These are phyloP conservation scores for Tursiops truncatus DNA, from an alignment of 2,113 vertebrate species.

Conservation along the genomic window DNA sequence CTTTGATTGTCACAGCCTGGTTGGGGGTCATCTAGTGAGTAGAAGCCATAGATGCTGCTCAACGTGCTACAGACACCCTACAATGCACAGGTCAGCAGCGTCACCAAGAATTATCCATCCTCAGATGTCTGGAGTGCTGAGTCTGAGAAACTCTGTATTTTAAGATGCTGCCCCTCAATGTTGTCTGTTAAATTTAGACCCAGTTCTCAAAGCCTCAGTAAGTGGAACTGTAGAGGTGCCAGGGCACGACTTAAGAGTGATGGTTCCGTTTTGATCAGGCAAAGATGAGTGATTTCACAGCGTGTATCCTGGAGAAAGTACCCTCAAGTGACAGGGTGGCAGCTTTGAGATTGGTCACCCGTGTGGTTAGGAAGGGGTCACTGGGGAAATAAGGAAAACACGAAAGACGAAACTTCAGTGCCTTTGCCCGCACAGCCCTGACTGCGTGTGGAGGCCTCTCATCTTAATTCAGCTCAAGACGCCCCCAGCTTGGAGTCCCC, in stretches of 20 bases:
- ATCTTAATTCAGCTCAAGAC: accelerated
- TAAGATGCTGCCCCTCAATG: accelerated
- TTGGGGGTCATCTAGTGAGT: not conserved
- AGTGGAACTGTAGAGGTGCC: too few relatives aligned
- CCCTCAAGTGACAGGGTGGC: accelerated
- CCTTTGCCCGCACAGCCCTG: not conserved
- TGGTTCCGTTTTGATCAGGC: not conserved
- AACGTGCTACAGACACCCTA: accelerated
- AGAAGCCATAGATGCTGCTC: not conserved
- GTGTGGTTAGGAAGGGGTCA: accelerated
- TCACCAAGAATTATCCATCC: not conserved
- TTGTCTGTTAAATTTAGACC: not conserved
- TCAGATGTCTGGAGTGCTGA: too few relatives aligned
- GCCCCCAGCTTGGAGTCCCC: accelerated
- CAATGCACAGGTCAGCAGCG: accelerated
- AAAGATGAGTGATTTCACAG: too few relatives aligned
- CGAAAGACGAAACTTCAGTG: accelerated
- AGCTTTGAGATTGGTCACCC: accelerated
- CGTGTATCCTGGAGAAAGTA: accelerated
- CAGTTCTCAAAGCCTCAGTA: too few relatives aligned
- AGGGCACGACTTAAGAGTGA: not conserved
- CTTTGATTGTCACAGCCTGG: not conserved
- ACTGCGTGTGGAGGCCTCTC: accelerated
- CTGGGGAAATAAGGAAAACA: too few relatives aligned
- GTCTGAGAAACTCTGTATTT: not conserved